Base-by-base conservation (phyloP, 2,113 vertebrate species). In the Silurus asotus region DNA sequence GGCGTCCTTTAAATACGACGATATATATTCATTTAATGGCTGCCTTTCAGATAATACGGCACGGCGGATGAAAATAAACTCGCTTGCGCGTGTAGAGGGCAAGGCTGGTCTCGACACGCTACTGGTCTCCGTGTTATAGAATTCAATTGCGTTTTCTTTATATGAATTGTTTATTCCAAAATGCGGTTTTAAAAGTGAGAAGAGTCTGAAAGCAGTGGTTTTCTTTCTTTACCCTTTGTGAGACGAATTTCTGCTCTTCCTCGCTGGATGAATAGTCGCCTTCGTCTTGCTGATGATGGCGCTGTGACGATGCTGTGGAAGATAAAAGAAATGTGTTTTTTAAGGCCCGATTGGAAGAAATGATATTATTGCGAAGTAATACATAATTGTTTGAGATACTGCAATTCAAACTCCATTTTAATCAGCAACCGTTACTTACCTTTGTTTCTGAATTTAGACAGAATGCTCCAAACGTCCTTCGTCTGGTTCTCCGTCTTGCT, bases 251-350 rank as follows among this genome's bases (percentile, higher is more conserved):
- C 28, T 90, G 92, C 67, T 94, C 92, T 59, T 96, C 96, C 11
- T 95, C 96, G 87, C 96, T 96, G 0, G 96, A 96, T 1, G 94
- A 94, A 67, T 91, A 91, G 28, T 90, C 89, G 8, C 90, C 88
- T 0, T 92, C 89, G 53, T 62, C n/a, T 56, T 51, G 55, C 19
- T 85, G 25, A 6, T 85, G 84, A 1, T 89, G 90, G 87, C 93
- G 90, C 20, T 65, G 91, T 61, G 82, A 89, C 8, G 92, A 91
- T 23, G 89, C 94, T 94, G 25, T 76, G 62, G 15, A 70, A 0
- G 20, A 61, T n/a, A 56, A 15, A 56, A 76, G 19, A 83, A 67
- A 61, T 28, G 19, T 37, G 19, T 23, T 23, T 51, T 25, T 49
- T n/a, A 76, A 28, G n/a, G 65, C 25, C 65, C 28, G 13, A 28